Base-by-base conservation (phyloP, 2,888 invertebrate species). In the Philereme vetulata region DNA sequence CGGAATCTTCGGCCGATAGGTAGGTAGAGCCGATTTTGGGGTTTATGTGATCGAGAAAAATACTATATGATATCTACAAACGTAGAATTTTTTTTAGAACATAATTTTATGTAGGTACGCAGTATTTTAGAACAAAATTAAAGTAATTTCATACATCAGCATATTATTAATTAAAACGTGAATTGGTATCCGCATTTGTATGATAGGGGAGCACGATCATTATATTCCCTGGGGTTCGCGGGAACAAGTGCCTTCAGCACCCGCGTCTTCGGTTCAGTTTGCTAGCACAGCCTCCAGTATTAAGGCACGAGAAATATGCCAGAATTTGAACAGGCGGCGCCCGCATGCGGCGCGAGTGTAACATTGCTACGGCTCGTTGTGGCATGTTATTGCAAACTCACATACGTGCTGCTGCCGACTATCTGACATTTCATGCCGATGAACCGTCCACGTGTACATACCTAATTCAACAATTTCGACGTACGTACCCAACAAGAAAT, bases 311-410 rank as follows among this genome's bases (percentile, higher is more conserved):
- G 85, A 86, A 88, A 87, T 88, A 88, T 88, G 84, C 85, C 84
- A 86, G 88, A 85, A 88, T 86, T 84, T 83, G 88, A 84, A 82
- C 88, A 85, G 84, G 78, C 85, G 83, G 86, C 72, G 80, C 80
- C 84, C 83, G 82, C 85, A 83, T 84, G 77, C 83, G 82, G 82
- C 78, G 81, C 87, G 88, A 81, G 85, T 85, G 88, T 86, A 86
- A 84, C 90, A 90, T 90, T 81, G 88, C 90, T 87, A 82, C 81
- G 84, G 90, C 84, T 86, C 88, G 82, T 86, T 85, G 89, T 83
- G 90, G 90, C 88, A 90, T 92, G 91, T 92, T 92, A 92, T 92
- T 92, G 89, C 91, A 85, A 90, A 88, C 86, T 88, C 85, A 85
- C 90, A 88, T 89, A 90, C 88, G 85, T 86, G 84, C 80, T 79